Evolutionary conservation across 2,113 vertebrate species (phyloP).

Genomic region (Poeciliopsis prolifica): DNA sequence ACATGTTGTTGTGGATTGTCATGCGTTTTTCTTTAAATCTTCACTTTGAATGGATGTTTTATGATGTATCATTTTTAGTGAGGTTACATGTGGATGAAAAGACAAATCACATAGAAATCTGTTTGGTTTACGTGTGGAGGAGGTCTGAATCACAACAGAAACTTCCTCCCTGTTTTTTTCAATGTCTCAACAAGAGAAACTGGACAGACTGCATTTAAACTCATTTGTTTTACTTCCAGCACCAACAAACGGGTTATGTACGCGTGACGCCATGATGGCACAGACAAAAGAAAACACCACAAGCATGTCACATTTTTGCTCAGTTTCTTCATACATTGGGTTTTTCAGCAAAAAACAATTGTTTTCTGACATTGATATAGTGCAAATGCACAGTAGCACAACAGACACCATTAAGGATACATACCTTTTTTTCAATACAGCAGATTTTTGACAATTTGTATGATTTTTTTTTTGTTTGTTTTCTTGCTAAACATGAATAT

Average conservation of each 20-base stretch:
- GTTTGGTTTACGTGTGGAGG: no score
- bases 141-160: no score
- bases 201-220: neutral
- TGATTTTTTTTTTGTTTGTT: slow-evolving; percentile 50
- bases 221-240: neutral
- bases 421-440: slow-evolving; percentile 71
- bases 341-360: slow-evolving; percentile 55
- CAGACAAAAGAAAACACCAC: slow-evolving; percentile 38
- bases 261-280: slow-evolving; percentile 15
- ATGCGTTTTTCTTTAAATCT: no score
- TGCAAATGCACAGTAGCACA: slow-evolving; percentile 78
- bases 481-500: slow-evolving; percentile 59
- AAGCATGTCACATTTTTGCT: slow-evolving; percentile 44
- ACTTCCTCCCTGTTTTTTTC: neutral
- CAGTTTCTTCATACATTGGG: slow-evolving; percentile 66
- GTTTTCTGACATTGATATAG: slow-evolving; percentile 68
- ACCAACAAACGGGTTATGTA: neutral
- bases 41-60: no score
- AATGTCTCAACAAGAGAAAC: neutral
- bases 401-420: slow-evolving; percentile 72
- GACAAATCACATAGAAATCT: no score
- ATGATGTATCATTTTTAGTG: no score
- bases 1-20: no score
- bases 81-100: no score
- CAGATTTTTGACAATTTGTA: slow-evolving; percentile 71